Evolutionary conservation across 1,140 invertebrate species (phyloP), one percentile per base, ranked within the genome.

Genomic region (Oryctes rhinoceros): DNA sequence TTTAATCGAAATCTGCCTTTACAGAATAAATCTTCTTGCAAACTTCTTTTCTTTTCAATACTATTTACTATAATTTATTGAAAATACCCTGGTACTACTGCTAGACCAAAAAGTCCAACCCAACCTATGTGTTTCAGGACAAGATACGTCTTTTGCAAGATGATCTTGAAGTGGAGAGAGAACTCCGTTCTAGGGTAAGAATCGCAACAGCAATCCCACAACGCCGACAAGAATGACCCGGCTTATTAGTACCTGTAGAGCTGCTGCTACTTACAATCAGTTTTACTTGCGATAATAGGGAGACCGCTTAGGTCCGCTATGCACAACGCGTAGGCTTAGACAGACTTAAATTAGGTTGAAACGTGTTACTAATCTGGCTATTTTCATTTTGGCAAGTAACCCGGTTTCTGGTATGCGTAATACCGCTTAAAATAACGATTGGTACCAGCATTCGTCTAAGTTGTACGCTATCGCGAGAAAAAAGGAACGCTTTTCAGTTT

Each of bases 71-170:
- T 30, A 30, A 44, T 44, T 44, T 44, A 44, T 44, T 44, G 39
- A 44, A 44, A 44, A 44, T 10, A 44, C 39, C 39, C 39, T 30
- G 24, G 9, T 44, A 10, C 5, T 44, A 44, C 39, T 7, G 5
- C 39, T 44, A 44, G 39, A 44, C 39, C 39, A 44, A 44, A 44
- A 44, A 44, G 9, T 44, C 39, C 39, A 44, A 76, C 75, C 37
- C 75, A 15, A 44, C 13, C 37, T 47, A 11, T 44, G 74, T 47
- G 37, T 94, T 96, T 88, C 92, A 98, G 97, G 97, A 98, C 91
- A 98, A 98, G 92, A 97, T 98, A 90, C 96, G 97, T 89, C 95
- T 98, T 87, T 92, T 99, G 86, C 96, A 97, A 87, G 97, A 98
- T 92, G 97, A 98, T 91, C 92, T 98, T 91, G 97, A 98, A 92